Evolutionary conservation across 2,113 vertebrate genomes (phyloP), one percentile per base, ranked within the genome.

Genomic region (Elgaria multicarinata): DNA sequence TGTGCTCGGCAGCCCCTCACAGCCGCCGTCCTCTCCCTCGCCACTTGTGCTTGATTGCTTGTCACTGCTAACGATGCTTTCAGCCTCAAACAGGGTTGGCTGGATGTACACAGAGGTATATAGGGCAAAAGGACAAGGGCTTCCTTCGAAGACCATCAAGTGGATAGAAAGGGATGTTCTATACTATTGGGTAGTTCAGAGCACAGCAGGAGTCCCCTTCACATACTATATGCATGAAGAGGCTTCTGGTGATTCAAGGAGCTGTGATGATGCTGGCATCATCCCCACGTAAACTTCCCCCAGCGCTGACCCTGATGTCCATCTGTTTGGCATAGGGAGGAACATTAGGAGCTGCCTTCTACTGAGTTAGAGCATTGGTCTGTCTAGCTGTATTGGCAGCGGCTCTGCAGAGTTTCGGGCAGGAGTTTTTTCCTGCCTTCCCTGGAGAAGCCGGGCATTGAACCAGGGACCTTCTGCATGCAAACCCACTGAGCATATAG

Each of bases 71-170:
- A 31, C 33, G 1, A 6, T 46, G 42, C 76, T 44, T 66, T 76
- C 66, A 1, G 53, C 50, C 58, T 39, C 87, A 6, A 6, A 74
- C 85, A 87, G 0, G 31, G 64, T 6, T 44, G 24, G 28, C 12
- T 46, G 55, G 50, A 8, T 44, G 14, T 36, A 6, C 22, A 8
- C n/a, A 74, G 74, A n/a, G 0, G 0, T 72, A 7, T 6, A 0
- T 6, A 55, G 36, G 20, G 39, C 16, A 69, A 46, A 90, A 66
- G 66, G 44, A 31, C 16, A 62, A 87, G 42, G 1, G 42, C 39
- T 86, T 10, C 53, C 76, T 85, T 50, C 79, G 16, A 6, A 78
- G 24, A 46, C 2, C 44, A 33, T 16, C 9, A 18, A 8, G 0
- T 8, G 39, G 31, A 39, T 33, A 53, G 36, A 13, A 44, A 77